Evolutionary conservation across 2,797 vertebrate species (phyloP).

Genomic region (Macropus fuliginosus): DNA sequence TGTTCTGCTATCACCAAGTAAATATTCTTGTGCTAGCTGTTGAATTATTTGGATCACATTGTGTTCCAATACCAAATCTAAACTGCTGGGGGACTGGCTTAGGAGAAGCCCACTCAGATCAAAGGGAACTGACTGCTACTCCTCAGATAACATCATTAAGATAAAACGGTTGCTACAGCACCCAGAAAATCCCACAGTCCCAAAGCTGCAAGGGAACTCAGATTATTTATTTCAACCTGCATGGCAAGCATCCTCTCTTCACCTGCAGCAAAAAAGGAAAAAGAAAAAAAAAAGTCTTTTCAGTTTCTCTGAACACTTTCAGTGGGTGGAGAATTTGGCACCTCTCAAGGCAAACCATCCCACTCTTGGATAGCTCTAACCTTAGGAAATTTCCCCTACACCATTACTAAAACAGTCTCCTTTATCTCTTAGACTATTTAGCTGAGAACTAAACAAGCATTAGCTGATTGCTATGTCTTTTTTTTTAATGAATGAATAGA

Average conservation of each 20-base stretch:
- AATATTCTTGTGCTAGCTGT: no score
- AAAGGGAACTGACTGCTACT: no score
- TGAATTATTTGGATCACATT: no score
- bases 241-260: background rate
- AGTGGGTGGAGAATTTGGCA: background rate
- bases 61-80: no score
- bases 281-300: background rate
- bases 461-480: background rate
- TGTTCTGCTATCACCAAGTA: no score
- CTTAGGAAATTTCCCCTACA: background rate
- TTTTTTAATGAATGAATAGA: background rate
- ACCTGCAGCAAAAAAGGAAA: no score
- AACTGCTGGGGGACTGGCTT: no score
- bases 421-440: background rate
- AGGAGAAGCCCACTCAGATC: no score
- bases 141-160: no score
- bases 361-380: background rate
- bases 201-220: no score
- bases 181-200: no score
- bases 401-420: background rate
- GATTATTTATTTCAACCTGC: background rate
- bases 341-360: background rate
- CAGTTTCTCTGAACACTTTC: background rate
- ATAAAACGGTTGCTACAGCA: no score
- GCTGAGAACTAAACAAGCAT: background rate